These are phyloP conservation scores for Prochilodus magdalenae DNA, from an alignment of 2,113 vertebrate genomes.

Conservation along the genomic window DNA sequence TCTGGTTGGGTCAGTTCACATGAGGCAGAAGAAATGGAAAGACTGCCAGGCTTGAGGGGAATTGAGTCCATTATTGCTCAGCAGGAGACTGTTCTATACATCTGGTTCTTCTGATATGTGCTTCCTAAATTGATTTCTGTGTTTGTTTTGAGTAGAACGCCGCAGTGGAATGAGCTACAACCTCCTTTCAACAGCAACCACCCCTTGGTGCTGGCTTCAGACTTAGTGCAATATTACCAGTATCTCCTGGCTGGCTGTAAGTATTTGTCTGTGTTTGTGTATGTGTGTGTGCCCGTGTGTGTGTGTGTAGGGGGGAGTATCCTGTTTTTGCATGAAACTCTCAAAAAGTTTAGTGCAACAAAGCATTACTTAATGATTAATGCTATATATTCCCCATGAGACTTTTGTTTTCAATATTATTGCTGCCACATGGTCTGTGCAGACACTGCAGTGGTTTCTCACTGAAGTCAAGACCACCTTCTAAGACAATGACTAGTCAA, in stretches of 20 bases:
- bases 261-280: constrained; percentile 59
- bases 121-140: constrained; percentile 51
- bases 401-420: constrained; percentile 61
- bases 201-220: constrained; percentile 91
- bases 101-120: constrained; percentile 51
- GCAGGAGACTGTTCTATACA: constrained; percentile 47
- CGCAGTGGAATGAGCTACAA: constrained; percentile 97
- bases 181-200: constrained; percentile 96
- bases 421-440: constrained; percentile 67
- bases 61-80: constrained; percentile 56
- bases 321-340: constrained; percentile 45
- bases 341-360: constrained; percentile 38
- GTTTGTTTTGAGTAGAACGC: constrained; percentile 83
- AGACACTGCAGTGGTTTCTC: constrained; percentile 1
- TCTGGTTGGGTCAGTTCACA: constrained; percentile 21
- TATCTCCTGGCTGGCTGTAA: constrained; percentile 90
- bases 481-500: too few relatives aligned
- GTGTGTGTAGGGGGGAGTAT: background rate
- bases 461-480: too few relatives aligned
- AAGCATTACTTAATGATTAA: constrained; percentile 54
- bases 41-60: constrained; percentile 16
- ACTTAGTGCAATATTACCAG: constrained; percentile 94
- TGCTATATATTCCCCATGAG: constrained; percentile 55
- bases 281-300: background rate
- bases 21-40: constrained; percentile 30